Evolutionary conservation across 1,140 invertebrate species (phyloP).

Genomic region (Lamellibrachia luymesi): DNA sequence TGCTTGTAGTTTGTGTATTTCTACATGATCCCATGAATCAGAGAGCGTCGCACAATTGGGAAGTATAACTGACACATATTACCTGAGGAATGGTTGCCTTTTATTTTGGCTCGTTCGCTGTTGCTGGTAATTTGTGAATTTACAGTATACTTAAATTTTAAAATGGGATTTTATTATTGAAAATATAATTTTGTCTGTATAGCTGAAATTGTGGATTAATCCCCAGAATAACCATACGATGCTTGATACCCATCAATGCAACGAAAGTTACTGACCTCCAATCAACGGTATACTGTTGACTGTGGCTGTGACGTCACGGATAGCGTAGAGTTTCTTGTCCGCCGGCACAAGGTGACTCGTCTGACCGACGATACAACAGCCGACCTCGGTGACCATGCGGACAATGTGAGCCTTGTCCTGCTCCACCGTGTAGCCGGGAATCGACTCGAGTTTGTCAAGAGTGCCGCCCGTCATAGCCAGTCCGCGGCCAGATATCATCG

Average conservation of each 20-base stretch:
- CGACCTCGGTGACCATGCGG: conserved; percentile 55
- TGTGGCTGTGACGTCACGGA: conserved; percentile 64
- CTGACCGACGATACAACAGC: conserved; percentile 66
- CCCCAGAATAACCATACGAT: too few species aligned
- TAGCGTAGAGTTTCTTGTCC: conserved; percentile 62
- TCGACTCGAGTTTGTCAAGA: conserved; percentile 68
- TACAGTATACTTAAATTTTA: too few species aligned
- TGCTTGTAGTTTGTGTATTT: too few species aligned
- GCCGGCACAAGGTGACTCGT: conserved; percentile 62
- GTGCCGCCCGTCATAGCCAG: conserved; percentile 67
- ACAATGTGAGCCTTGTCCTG: conserved; percentile 52
- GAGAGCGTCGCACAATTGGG: too few species aligned
- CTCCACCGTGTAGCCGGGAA: conserved; percentile 61
- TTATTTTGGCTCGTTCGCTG: background rate
- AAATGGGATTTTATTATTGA: background rate
- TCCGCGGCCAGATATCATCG: conserved; percentile 67
- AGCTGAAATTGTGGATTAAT: too few species aligned
- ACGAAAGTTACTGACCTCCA: conserved; percentile 51
- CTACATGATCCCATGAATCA: too few species aligned
- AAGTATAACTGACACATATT: too few species aligned
- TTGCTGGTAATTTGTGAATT: background rate
- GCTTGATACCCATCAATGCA: background rate
- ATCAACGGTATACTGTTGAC: conserved; percentile 61
- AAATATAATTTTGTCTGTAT: too few species aligned
- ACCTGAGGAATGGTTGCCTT: too few species aligned